Evolutionary conservation across 2,888 invertebrate species (phyloP), one percentile per base, ranked within the genome.

Genomic region (Drosophila macrospina): DNA sequence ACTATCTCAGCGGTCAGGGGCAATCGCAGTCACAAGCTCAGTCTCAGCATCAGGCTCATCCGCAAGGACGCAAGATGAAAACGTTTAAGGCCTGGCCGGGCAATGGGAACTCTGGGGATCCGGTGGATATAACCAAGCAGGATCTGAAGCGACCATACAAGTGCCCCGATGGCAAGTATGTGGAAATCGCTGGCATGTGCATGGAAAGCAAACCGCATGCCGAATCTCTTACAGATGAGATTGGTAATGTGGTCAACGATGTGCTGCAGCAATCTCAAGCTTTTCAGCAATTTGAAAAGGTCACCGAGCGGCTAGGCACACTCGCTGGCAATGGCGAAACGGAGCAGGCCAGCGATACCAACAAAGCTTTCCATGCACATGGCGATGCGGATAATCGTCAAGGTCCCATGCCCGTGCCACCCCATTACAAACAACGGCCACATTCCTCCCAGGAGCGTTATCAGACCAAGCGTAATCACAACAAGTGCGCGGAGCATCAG

Each of bases 151-250:
- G 78, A 1, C 81, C 90, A 1, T 90, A 74, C 41, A 88, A 85
- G 36, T 91, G 91, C 30, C 65, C 85, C 0, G 76, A 86, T 61
- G 89, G 86, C 3, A 81, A 85, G n/a, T 88, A 74, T 45, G 79
- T 81, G 1, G 88, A 90, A 70, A 79, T 88, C 37, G 91, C 88
- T 30, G 88, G 84, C n/a, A 89, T 89, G 84, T 91, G 91, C 61
- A 41, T 90, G 47, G 89, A 91, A 65, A 69, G 28, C 20, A 39
- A 61, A 28, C 59, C 65, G 47, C 60, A 74, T 64, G 56, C 69
- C 55, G 74, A 79, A 39, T 74, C 79, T 72, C 69, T 87, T 11
- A 67, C 47, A 1, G 87, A 89, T 48, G 78, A 90, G 76, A 80
- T 89, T 51, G 84, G 76, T 32, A 50, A 81, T 52, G 78, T 71